Percentiles rank a stretch among this genome's conserved stretches.
Evolutionary conservation across 2,113 vertebrate species (phyloP).

Genomic region (Ptyas mucosa): DNA sequence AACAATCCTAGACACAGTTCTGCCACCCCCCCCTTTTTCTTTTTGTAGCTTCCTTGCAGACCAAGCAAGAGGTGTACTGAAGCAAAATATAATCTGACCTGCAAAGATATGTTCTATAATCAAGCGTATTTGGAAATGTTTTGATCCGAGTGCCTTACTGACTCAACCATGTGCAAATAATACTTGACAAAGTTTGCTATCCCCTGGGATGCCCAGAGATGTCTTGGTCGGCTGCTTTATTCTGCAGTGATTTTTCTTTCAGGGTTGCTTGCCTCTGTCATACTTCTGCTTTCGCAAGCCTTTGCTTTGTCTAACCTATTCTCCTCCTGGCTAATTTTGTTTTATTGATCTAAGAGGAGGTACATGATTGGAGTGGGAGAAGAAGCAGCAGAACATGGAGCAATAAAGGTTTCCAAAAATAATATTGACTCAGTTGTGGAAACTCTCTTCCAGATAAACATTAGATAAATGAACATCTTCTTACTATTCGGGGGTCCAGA

Average conservation of each 20-base stretch:
- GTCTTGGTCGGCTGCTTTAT: neutral
- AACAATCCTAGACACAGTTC: slow-evolving; percentile 3
- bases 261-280: neutral
- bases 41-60: rapidly evolving
- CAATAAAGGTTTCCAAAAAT: slow-evolving; percentile 6
- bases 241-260: slow-evolving; percentile 27
- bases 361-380: neutral
- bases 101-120: rapidly evolving
- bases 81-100: neutral
- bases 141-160: neutral
- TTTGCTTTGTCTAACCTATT: slow-evolving; percentile 16
- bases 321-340: slow-evolving; percentile 38
- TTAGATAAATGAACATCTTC: neutral
- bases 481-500: slow-evolving; percentile 1
- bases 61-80: neutral
- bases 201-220: neutral
- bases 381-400: neutral
- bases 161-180: rapidly evolving
- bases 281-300: neutral
- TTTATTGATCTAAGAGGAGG: slow-evolving; percentile 4
- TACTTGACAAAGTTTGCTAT: neutral
- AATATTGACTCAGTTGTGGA: slow-evolving; percentile 12
- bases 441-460: slow-evolving; percentile 15
- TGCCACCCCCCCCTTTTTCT: neutral
- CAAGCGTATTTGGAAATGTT: slow-evolving; percentile 1